Evolutionary conservation across 2,888 invertebrate species (phyloP), one percentile per base, ranked within the genome.

Genomic region (Linnaemya vulpina): DNA sequence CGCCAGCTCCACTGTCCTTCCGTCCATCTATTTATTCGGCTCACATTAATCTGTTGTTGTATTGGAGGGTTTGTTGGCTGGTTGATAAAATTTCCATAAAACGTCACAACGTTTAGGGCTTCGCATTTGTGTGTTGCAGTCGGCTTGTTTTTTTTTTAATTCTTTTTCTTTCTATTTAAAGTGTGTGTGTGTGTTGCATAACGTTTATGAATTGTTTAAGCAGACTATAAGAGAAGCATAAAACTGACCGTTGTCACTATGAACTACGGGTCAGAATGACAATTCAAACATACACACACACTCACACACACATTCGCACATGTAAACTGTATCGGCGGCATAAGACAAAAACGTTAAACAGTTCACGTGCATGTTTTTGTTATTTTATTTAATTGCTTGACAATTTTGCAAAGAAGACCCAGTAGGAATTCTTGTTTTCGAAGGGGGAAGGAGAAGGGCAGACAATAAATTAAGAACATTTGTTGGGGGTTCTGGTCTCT

Each of bases 211-310:
- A 62, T 55, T 70, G 63, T 70, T 55, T 70, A 55, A 46, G 35
- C 35, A 43, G 13, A 68, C 38, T 25, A n/a, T n/a, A 40, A 71
- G 49, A 38, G 15, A 17, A 60, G 38, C 60, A 78, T 22, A 38
- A 70, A 82, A 70, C 74, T 81, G 81, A 75, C 81, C 84, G 70
- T 74, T 70, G 63, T 77, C 77, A 85, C 49, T 55, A 17, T 70
- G 68, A 85, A 78, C 74, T 81, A 70, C 51, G 75, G 81, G 78
- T 67, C 51, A 22, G 22, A 51, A 67, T 30, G 43, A 63, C 62
- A 43, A 63, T 67, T 11, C 49, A 40, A 65, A 38, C 30, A 78
- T 53, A 17, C 51, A 20, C n/a, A n/a, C n/a, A n/a, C n/a, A n/a
- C n/a, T 40, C n/a, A 8, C 40, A 22, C 71, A 22, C 53, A 40